Base-by-base conservation (phyloP, 1,140 invertebrate genomes). In the Eupeodes corollae region DNA sequence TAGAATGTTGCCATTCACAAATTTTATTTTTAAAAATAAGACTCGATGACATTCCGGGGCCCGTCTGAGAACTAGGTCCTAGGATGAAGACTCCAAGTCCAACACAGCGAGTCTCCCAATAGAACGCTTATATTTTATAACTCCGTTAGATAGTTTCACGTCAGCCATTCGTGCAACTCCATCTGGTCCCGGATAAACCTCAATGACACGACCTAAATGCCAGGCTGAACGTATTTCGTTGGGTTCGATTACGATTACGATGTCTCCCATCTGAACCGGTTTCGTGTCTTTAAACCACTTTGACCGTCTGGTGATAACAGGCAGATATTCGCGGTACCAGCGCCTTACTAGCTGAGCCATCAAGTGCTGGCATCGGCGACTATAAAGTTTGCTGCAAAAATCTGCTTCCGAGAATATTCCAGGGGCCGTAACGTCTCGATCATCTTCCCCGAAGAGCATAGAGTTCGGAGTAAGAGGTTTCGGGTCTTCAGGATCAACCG, bases 401-500 rank as follows among this genome's bases (percentile, higher is more conserved):
- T 26, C 21, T 3, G 3, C 8, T 26, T 26, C 21, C 3, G 3
- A 26, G 21, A 26, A 26, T 5, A 26, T 26, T 5, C 21, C 21
- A 8, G 21, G 21, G 21, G 21, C 21, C 8, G 21, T 26, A 26
- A 26, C 8, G 21, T 26, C 21, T 26, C 8, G 21, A 26, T 26
- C 21, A 26, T 3, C 21, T 26, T 26, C 35, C 45, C 43, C 43
- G 2, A 33, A 6, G 12, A 26, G 21, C 15, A 53, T 54, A 11
- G 58, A 42, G 40, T 47, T 52, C 9, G 57, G 57, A 0, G 57
- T 57, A 5, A 61, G 43, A 2, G 51, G 48, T 10, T 16, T 35
- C 1, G 33, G 12, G 34, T 59, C 55, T 39, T 44, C 19, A 12
- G 41, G 46, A 39, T 55, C 53, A 2, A 44, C 37, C 1, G 56